Evolutionary conservation across 2,888 invertebrate species (phyloP), one percentile per base, ranked within the genome.

Genomic region (Cerceris ruficornis): DNA sequence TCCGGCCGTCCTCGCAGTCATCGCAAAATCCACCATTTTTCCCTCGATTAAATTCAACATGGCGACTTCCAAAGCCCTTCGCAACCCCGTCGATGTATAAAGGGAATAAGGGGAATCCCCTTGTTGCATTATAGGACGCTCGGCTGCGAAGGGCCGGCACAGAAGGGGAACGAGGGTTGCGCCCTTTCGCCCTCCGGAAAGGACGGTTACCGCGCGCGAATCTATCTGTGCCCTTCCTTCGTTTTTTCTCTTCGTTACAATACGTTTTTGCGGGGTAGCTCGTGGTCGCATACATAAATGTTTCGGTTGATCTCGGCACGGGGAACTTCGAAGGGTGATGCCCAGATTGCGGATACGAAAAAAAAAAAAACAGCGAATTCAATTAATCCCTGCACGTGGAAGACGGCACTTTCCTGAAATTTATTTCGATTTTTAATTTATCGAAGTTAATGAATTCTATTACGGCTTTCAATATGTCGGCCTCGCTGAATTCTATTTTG

Each of bases 41-140:
- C 87, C 86, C 85, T 83, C 88, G 89, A 91, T 91, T 90, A 88
- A 90, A 88, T 91, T 84, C 86, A 92, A 90, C 87, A 92, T 92
- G 92, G 92, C 92, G 91, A 84, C 88, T 69, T 69, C 76, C 77
- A 58, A 70, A 64, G 77, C 61, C 61, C 54, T 72, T 59, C 59
- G 62, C 76, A 82, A 87, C 80, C 87, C 85, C 86, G 80, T 79
- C 60, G 54, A 28, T 28, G 28, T 28, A 28, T 28, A 28, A 28
- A 49, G 62, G 68, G 80, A 75, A 50, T 80, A 66, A 41, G 64
- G 71, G 69, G 64, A 69, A 61, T 70, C 74, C 78, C 77, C 67
- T 68, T 70, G 59, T 68, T 42, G 43, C 88, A 88, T 89, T 86
- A 91, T 86, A 85, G 85, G 85, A 85, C 83, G 86, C 83, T 71